Evolutionary conservation across 2,113 vertebrate genomes (phyloP).

Genomic region (Gadus macrocephalus): DNA sequence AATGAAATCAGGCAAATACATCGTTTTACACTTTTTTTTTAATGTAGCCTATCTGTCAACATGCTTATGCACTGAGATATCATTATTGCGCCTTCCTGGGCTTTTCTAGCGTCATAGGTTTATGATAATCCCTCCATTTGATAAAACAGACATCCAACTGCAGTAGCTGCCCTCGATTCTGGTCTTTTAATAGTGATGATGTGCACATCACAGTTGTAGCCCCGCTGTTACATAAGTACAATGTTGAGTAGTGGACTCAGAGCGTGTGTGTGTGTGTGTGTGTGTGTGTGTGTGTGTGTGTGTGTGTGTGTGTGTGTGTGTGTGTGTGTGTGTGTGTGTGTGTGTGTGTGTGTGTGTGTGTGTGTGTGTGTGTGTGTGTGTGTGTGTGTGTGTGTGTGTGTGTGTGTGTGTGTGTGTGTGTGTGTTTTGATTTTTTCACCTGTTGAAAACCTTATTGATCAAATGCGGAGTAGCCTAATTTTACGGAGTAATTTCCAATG

Average conservation of each 20-base stretch:
- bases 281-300: not conserved
- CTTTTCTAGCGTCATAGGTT: slow-evolving; percentile 9
- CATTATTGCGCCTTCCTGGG: slow-evolving; percentile 12
- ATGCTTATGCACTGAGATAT: slow-evolving; percentile 12
- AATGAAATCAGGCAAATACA: too few species aligned
- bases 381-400: not conserved
- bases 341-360: too few species aligned
- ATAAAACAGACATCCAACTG: slow-evolving; percentile 4
- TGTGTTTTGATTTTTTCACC: slow-evolving; percentile 1
- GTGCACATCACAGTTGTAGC: not conserved
- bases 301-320: too few species aligned
- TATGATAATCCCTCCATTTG: slow-evolving; percentile 13
- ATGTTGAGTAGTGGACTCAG: slow-evolving; percentile 1
- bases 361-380: not conserved
- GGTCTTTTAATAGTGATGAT: slow-evolving; percentile 1
- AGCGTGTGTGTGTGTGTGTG: not conserved
- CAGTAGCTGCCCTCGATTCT: slow-evolving; percentile 12
- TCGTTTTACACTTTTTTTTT: too few species aligned
- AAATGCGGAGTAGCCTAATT: too few species aligned
- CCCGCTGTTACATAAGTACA: slow-evolving; percentile 19
- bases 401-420: not conserved
- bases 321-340: too few species aligned
- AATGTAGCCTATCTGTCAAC: not conserved
- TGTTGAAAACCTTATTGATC: too few species aligned
- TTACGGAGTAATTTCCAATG: too few species aligned